Conservation (phyloP, 2,113 vertebrate species). For the Marcusenius ussheri region DNA sequence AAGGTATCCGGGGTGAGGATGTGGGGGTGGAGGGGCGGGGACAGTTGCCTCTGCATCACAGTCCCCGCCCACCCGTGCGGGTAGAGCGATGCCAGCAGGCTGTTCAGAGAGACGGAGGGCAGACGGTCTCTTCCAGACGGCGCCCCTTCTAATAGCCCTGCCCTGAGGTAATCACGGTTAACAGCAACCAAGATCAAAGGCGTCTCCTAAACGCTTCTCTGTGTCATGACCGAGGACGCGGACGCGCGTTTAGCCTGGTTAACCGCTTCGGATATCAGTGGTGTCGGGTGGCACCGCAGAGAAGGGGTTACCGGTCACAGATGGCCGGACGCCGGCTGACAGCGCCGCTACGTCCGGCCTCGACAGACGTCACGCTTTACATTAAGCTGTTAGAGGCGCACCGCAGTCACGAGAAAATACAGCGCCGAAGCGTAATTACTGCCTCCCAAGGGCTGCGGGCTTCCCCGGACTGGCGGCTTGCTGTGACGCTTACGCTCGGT, state of each 20-base stretch:
- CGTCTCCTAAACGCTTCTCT: neutral
- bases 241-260: neutral
- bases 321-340: neutral
- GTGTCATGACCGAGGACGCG: neutral
- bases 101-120: neutral
- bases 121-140: neutral
- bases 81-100: neutral
- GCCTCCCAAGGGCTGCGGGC: neutral
- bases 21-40: neutral
- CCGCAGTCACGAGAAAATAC: slow-evolving; percentile 10
- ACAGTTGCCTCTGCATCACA: neutral
- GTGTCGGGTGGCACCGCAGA: neutral
- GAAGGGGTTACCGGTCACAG: neutral
- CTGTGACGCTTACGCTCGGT: neutral
- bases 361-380: neutral
- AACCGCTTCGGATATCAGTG: neutral
- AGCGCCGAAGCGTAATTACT: slow-evolving; percentile 11
- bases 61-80: neutral
- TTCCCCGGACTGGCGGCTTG: neutral
- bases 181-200: neutral
- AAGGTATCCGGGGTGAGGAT: neutral
- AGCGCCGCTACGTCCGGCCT: neutral
- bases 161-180: neutral
- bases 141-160: neutral
- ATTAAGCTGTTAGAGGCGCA: neutral